These are phyloP conservation scores for Hydropotes inermis DNA, from an alignment of 2,113 vertebrate species.

Conservation along the genomic window DNA sequence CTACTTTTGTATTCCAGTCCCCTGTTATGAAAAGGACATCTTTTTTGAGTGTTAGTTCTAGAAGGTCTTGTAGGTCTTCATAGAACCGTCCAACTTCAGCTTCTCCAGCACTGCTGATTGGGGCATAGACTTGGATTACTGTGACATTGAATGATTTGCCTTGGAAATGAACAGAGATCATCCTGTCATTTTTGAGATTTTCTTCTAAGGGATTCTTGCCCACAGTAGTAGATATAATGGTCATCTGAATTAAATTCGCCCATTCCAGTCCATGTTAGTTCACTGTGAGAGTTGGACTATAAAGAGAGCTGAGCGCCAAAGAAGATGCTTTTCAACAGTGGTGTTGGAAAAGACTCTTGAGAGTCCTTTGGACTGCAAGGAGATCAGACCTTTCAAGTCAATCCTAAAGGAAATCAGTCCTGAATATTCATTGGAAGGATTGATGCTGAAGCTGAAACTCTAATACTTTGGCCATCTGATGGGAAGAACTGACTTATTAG, in stretches of 20 bases:
- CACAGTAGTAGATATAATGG: background rate
- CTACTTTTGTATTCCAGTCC: background rate
- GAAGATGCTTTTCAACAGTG: background rate
- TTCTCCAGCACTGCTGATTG: background rate
- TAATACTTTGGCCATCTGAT: background rate
- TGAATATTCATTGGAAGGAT: background rate
- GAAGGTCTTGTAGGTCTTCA: background rate
- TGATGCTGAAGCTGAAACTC: background rate
- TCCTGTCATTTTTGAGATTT: background rate
- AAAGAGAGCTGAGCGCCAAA: background rate
- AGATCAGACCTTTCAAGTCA: background rate
- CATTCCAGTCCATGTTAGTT: background rate
- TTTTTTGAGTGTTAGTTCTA: background rate
- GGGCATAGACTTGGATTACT: background rate
- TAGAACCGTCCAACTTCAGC: background rate
- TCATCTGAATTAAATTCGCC: background rate
- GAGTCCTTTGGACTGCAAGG: background rate
- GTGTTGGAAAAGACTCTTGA: background rate
- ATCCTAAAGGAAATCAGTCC: background rate
- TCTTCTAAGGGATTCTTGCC: background rate
- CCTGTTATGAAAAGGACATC: background rate
- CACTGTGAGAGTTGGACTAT: background rate
- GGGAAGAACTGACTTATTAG: background rate
- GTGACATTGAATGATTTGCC: background rate
- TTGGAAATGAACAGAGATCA: background rate